Evolutionary conservation across 2,797 vertebrate species (phyloP), one percentile per base, ranked within the genome.

Genomic region (Semaprochilodus insignis): DNA sequence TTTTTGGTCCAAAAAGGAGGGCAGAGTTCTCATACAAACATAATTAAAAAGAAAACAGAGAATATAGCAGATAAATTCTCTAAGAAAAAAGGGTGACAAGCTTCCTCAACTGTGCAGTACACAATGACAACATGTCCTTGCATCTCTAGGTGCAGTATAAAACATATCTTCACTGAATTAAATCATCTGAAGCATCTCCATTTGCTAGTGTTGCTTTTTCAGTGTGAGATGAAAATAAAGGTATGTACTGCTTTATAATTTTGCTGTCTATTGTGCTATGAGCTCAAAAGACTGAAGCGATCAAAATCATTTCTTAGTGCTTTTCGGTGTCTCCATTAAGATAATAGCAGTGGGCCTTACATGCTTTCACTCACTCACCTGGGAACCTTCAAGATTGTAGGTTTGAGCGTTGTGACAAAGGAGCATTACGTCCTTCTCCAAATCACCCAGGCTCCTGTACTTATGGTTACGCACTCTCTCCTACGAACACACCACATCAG

Each of bases 351-450:
- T 63, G 15, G 5, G 4, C 27, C 48, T 67, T 73, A 40, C 48
- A 54, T 55, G 51, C n/a, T 81, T 82, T 74, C 52, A 63, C n/a
- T 72, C 31, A 88, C 94, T 91, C 66, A 99, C 98, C 98, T 99
- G 97, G 85, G 98, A 99, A 89, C 98, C 98, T 88, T 99, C 98
- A 90, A 99, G 92, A 91, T 99, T 99, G 89, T 97, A 99, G 0
- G 97, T 99, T 92, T 99, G 98, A 74, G 98, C 98, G 2, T 99
- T 99, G 91, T 97, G 96, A 92, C 98, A 99, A 59, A 99, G 95
- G 80, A 99, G 95, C 95, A 96, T 96, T 78, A 99, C 93, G 25
- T 99, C 98, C 81, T 98, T 99, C 88, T 99, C 98, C 91, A 99
- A 92, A 91, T 99, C 98, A 4, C 95, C 93, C 82, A 99, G 94